A percentile compares a stretch with the other conserved stretches of the same genome.
Conservation (phyloP, 1,140 invertebrate genomes). For the Cydia fagiglandana region DNA sequence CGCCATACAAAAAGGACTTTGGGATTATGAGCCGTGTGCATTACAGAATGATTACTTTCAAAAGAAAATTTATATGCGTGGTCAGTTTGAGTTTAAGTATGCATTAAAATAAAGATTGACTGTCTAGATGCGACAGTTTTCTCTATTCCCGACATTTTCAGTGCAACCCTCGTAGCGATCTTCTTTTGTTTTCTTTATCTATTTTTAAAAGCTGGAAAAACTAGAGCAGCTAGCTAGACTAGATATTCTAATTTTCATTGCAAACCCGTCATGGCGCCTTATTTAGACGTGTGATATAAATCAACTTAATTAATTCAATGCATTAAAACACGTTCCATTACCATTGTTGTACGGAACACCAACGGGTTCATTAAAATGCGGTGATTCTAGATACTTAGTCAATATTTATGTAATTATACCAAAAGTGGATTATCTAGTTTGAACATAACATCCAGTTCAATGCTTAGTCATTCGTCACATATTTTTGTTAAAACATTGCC, state of each 20-base stretch:
- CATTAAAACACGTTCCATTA: not conserved
- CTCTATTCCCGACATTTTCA: no score
- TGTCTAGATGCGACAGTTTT: no score
- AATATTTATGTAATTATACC: not conserved
- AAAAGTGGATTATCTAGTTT: not conserved
- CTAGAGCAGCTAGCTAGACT: not conserved
- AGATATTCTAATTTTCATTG: not conserved
- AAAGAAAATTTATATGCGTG: no score
- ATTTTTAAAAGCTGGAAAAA: not conserved
- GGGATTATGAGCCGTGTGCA: no score
- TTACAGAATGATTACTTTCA: no score
- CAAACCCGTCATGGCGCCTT: not conserved
- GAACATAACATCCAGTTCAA: not conserved
- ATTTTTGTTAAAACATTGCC: no score
- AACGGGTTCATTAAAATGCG: not conserved
- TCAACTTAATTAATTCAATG: not conserved
- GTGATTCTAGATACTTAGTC: not conserved
- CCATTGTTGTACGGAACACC: not conserved
- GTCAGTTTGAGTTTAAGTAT: no score
- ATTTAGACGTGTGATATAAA: not conserved
- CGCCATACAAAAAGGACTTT: no score
- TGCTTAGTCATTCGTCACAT: not conserved
- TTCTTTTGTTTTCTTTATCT: no score
- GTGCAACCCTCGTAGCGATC: no score
- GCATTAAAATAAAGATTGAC: no score